Evolutionary conservation across 2,888 invertebrate species (phyloP).

Genomic region (Acrobasis suavella): DNA sequence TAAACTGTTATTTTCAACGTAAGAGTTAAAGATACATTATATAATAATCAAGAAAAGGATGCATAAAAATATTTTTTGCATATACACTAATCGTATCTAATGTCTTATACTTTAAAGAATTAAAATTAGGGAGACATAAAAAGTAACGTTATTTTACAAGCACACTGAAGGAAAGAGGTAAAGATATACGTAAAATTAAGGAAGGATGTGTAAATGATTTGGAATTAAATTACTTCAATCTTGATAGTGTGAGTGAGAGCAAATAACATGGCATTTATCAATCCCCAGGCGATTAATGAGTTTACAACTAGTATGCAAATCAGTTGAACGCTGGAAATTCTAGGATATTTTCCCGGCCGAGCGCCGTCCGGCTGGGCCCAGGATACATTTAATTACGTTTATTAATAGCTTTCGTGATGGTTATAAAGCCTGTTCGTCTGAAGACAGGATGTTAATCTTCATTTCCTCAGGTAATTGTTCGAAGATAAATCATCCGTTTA

Average conservation of each 20-base stretch:
- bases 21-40: background rate
- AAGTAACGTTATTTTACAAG: background rate
- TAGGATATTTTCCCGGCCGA: slow-evolving; percentile 34
- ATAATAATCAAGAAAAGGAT: too few species aligned
- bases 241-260: slow-evolving; percentile 29
- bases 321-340: slow-evolving; percentile 37
- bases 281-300: slow-evolving; percentile 42
- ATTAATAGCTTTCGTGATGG: slow-evolving; percentile 49
- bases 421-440: slow-evolving; percentile 42
- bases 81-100: too few species aligned
- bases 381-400: slow-evolving; percentile 53
- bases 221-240: slow-evolving; percentile 2
- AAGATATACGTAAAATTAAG: background rate
- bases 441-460: slow-evolving; percentile 43
- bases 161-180: background rate
- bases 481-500: slow-evolving; percentile 32
- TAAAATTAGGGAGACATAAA: too few species aligned
- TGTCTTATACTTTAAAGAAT: too few species aligned
- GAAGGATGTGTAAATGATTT: slow-evolving; percentile 10
- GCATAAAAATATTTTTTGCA: too few species aligned
- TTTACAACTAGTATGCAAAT: slow-evolving; percentile 48
- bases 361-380: slow-evolving; percentile 36
- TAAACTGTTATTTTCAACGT: background rate
- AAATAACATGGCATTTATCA: slow-evolving; percentile 38
- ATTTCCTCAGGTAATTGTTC: slow-evolving; percentile 43